phyloP scores from a whole-genome alignment of 2,888 invertebrate species.

The Trissoscelio sp. region DNA sequence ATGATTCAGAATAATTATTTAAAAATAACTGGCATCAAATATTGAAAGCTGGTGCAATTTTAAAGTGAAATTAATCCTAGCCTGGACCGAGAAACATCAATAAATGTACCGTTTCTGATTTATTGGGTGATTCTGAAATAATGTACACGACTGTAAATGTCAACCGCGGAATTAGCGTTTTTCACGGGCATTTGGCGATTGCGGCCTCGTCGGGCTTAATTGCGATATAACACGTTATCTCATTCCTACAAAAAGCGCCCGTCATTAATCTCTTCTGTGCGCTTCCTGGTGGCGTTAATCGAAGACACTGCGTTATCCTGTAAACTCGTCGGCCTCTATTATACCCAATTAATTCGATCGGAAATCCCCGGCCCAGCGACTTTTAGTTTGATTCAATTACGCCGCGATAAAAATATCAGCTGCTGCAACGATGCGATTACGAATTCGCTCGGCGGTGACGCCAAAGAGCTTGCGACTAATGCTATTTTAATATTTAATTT shows the following conservation, averaged over 20 bases:
- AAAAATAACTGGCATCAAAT: too few species aligned
- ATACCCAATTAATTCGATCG: slow-evolving; percentile 3
- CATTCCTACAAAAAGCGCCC: slow-evolving; percentile 22
- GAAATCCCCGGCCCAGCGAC: too few species aligned
- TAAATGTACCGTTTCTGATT: slow-evolving; percentile 40
- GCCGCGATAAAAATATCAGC: too few species aligned
- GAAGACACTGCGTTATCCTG: slow-evolving; percentile 17
- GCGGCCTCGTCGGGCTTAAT: slow-evolving; percentile 18
- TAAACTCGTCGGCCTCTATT: neutral
- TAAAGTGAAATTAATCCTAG: slow-evolving; percentile 22
- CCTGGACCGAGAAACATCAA: slow-evolving; percentile 19
- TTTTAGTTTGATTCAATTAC: too few species aligned
- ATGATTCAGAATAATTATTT: too few species aligned
- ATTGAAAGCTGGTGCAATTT: neutral
- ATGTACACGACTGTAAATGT: slow-evolving; percentile 31
- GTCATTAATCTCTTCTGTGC: slow-evolving; percentile 25
- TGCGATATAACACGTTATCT: slow-evolving; percentile 42
- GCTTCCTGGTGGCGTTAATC: slow-evolving; percentile 25
- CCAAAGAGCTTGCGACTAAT: too few species aligned
- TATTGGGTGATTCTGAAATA: slow-evolving; percentile 31
- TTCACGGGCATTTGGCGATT: slow-evolving; percentile 17
- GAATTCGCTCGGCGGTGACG: too few species aligned
- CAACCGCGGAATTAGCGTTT: slow-evolving; percentile 30
- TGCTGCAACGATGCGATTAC: too few species aligned
- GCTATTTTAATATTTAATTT: slow-evolving; percentile 14